Percentiles rank a stretch among this genome's conserved stretches.
Evolutionary conservation across 2,888 invertebrate species (phyloP).

Genomic region (Trachelus stipa): DNA sequence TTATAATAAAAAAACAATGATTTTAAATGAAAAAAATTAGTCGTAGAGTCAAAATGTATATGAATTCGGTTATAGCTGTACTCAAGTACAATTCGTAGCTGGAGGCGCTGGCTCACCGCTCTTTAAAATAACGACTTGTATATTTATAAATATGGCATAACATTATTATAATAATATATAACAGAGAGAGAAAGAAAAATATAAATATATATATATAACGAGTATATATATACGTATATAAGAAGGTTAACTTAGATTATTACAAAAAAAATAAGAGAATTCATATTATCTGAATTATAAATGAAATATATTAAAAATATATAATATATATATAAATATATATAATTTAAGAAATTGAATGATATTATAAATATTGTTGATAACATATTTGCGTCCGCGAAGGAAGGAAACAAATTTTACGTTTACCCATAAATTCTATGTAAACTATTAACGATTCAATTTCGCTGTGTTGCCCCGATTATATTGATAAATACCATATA

Average conservation of each 20-base stretch:
- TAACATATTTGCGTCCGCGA: constrained; percentile 56
- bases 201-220: constrained; percentile 38
- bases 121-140: constrained; percentile 60
- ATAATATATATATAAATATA: constrained; percentile 29
- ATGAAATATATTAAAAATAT: constrained; percentile 26
- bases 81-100: constrained; percentile 47
- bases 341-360: constrained; percentile 50
- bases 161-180: constrained; percentile 50
- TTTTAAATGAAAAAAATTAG: constrained; percentile 30
- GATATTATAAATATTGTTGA: constrained; percentile 64
- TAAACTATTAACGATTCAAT: constrained; percentile 43
- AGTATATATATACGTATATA: constrained; percentile 35
- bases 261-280: constrained; percentile 48
- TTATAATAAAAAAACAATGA: constrained; percentile 34
- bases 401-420: constrained; percentile 43
- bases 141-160: constrained; percentile 64
- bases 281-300: constrained; percentile 45
- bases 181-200: constrained; percentile 38
- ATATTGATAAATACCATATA: not conserved
- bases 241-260: constrained; percentile 51
- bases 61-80: constrained; percentile 31
- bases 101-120: constrained; percentile 57
- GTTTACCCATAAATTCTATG: constrained; percentile 51
- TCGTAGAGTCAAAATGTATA: constrained; percentile 40
- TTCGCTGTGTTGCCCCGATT: constrained; percentile 44